Evolutionary conservation across 2,797 vertebrate species (phyloP), one percentile per base, ranked within the genome.

Genomic region (Macropodus opercularis): DNA sequence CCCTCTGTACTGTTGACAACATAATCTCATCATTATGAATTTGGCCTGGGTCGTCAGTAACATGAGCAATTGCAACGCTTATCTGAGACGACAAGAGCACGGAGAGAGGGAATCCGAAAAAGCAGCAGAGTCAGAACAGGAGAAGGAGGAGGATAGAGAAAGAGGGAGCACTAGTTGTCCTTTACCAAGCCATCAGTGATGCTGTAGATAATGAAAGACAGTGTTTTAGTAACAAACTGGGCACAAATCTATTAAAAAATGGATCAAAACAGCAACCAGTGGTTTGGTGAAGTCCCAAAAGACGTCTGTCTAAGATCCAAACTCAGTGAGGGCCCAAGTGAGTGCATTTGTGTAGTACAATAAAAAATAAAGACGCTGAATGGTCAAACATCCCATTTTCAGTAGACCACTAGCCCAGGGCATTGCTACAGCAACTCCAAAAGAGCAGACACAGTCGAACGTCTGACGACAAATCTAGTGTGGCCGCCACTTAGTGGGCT

Each of bases 11-110:
- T 82, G 87, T 88, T 90, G 89, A 93, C 89, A 90, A 87, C 86
- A 91, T 91, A 92, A 93, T 92, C 89, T 90, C 89, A 92, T 89
- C 85, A 84, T 92, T 90, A 89, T 86, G 86, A 92, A 90, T 91
- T 84, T 89, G 89, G 87, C 86, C 85, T 75, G 84, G 84, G 77
- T 89, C 80, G 74, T 90, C 90, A 85, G 84, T 42, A 85, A 83
- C 86, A 81, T 92, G 89, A 93, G 87, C 77, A 86, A 92, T 84
- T 84, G 85, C 77, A 47, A 85, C 22, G 75, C 82, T 92, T 84
- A 91, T 92, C 77, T 77, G 55, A 81, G 72, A 86, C 79, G 90
- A 91, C 87, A 89, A 79, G 81, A 80, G 75, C 64, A 40, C 39
- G 50, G 63, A 59, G 73, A 77, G 62, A 66, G 40, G 58, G 67